phyloP scores from a whole-genome alignment of 2,797 vertebrate genomes.

The Sparidentex hasta region DNA sequence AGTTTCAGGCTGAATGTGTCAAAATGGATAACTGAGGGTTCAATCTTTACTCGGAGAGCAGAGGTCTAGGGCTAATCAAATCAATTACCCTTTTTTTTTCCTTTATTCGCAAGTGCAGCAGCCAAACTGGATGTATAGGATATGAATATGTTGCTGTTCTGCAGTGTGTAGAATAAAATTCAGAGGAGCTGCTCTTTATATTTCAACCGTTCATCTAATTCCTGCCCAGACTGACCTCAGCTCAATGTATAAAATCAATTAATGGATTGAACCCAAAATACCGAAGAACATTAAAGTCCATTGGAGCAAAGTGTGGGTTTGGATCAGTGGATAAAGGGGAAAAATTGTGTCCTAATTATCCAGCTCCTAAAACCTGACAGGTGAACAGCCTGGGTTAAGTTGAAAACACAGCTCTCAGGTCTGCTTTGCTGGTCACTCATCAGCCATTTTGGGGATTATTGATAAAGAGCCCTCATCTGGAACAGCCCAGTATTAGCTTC shows the following conservation, averaged over 20 bases:
- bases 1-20: not conserved
- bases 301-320: not conserved
- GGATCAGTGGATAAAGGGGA: not conserved
- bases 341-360: conserved; percentile 12
- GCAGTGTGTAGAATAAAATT: not conserved
- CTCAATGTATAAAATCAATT: not conserved
- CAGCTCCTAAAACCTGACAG: not conserved
- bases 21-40: not conserved
- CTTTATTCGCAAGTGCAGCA: not conserved
- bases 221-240: not conserved
- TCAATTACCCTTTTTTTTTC: not conserved
- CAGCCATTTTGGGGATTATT: not conserved
- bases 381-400: not conserved
- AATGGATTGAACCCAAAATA: not conserved
- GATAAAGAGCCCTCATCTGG: conserved; percentile 67
- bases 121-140: conserved; percentile 8
- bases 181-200: conserved; percentile 4
- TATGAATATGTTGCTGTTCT: not conserved
- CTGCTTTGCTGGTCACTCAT: conserved; percentile 2
- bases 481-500: conserved; percentile 85
- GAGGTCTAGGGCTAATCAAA: not conserved
- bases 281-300: not conserved
- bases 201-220: not conserved
- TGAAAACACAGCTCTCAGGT: not conserved
- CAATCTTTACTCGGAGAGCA: not conserved